These are phyloP conservation scores for Zoanthus sansibaricus DNA, from an alignment of 92 coral and sea anemone species.

Conservation along the genomic window DNA sequence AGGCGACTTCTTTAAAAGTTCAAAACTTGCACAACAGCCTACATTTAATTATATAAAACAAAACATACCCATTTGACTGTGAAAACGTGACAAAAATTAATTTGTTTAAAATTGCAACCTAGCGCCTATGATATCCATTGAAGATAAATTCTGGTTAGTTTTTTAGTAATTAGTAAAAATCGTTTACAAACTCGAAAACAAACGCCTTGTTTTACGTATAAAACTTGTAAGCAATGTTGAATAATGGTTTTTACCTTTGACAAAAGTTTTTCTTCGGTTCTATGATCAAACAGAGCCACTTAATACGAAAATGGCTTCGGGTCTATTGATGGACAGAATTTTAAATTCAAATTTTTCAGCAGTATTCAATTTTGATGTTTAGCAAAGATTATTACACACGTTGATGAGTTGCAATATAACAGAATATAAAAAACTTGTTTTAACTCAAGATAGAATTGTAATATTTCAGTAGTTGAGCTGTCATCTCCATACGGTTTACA, in stretches of 20 bases:
- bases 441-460: slow-evolving; percentile 30
- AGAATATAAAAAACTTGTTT: slow-evolving; percentile 17
- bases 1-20: neutral
- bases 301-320: slow-evolving; percentile 30
- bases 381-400: slow-evolving; percentile 43
- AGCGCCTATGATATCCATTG: slow-evolving; percentile 7
- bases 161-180: neutral
- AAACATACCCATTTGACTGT: slow-evolving; percentile 10
- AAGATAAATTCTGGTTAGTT: neutral
- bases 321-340: slow-evolving; percentile 40
- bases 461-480: slow-evolving; percentile 14
- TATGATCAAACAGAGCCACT: slow-evolving; percentile 28
- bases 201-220: neutral
- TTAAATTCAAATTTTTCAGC: slow-evolving; percentile 47
- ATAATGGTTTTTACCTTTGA: neutral
- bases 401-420: slow-evolving; percentile 23
- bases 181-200: neutral
- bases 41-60: neutral
- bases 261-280: neutral
- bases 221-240: neutral
- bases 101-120: neutral
- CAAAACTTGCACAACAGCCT: neutral
- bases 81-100: slow-evolving; percentile 24
- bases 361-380: slow-evolving; percentile 44
- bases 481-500: neutral